Conservation (phyloP, 2,113 vertebrate species). For the Sceloporus undulatus region DNA sequence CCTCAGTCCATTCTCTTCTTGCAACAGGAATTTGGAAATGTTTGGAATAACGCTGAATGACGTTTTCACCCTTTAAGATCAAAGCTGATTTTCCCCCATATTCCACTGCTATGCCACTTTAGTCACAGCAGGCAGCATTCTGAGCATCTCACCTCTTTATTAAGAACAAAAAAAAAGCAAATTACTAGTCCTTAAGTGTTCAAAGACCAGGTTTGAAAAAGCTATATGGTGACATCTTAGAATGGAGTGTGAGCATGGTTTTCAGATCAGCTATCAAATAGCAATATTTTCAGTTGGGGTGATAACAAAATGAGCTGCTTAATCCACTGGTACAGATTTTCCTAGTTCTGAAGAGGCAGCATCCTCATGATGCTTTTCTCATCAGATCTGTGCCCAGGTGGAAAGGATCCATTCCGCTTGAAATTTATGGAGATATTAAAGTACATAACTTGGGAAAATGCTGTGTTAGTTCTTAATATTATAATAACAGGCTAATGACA, state of each 20-base stretch:
- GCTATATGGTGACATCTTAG: not conserved
- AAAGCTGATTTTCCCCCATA: not conserved
- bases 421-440: too few species aligned
- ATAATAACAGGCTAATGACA: too few species aligned
- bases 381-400: too few species aligned
- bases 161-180: not conserved
- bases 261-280: not conserved
- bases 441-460: too few species aligned
- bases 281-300: too few species aligned
- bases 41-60: not conserved
- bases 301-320: too few species aligned
- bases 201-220: not conserved
- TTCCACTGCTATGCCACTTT: not conserved
- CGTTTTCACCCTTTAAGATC: not conserved
- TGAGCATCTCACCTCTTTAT: not conserved
- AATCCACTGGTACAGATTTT: too few species aligned
- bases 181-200: not conserved
- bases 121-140: not conserved
- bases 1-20: not conserved
- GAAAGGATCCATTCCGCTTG: too few species aligned
- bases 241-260: not conserved
- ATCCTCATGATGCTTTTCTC: too few species aligned
- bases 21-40: not conserved
- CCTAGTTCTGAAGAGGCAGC: too few species aligned
- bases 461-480: too few species aligned